These are phyloP conservation scores for Camelus dromedarius DNA, from an alignment of 2,113 vertebrate species.

Conservation along the genomic window DNA sequence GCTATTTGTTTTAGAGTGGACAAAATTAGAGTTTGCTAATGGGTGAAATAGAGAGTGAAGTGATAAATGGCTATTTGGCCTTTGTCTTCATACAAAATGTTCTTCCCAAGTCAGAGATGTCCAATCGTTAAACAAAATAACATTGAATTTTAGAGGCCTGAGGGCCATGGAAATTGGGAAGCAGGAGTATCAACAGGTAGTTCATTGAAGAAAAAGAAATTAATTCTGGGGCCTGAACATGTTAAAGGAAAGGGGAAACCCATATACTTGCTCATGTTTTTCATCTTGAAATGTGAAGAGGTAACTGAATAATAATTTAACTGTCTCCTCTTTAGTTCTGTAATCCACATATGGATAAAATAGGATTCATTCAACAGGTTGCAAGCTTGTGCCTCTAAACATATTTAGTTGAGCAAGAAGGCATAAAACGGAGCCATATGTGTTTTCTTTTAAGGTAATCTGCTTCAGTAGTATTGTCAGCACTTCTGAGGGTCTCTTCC, in stretches of 20 bases:
- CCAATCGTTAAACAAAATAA: neutral
- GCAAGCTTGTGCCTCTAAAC: conserved; percentile 83
- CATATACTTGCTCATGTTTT: conserved; percentile 42
- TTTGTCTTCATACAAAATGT: conserved; percentile 6
- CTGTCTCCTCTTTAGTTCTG: conserved; percentile 51
- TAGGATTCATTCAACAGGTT: conserved; percentile 83
- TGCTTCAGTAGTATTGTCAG: conserved; percentile 84
- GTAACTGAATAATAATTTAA: conserved; percentile 21
- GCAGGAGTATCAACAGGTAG: neutral
- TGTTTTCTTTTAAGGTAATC: conserved; percentile 86
- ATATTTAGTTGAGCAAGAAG: conserved; percentile 83
- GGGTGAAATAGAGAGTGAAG: neutral
- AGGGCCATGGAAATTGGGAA: neutral
- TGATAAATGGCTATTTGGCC: neutral
- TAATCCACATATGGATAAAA: conserved; percentile 85
- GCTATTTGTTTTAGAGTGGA: neutral
- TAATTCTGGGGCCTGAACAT: neutral
- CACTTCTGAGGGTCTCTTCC: conserved; percentile 76
- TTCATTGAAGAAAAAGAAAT: neutral
- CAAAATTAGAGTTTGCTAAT: neutral
- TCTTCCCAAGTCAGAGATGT: neutral
- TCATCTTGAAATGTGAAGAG: conserved; percentile 47
- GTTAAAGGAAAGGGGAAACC: neutral
- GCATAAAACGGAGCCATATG: conserved; percentile 87
- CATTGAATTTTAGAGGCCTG: neutral